phyloP scores from a whole-genome alignment of 1,140 invertebrate species.

The Ridgeia piscesae region DNA sequence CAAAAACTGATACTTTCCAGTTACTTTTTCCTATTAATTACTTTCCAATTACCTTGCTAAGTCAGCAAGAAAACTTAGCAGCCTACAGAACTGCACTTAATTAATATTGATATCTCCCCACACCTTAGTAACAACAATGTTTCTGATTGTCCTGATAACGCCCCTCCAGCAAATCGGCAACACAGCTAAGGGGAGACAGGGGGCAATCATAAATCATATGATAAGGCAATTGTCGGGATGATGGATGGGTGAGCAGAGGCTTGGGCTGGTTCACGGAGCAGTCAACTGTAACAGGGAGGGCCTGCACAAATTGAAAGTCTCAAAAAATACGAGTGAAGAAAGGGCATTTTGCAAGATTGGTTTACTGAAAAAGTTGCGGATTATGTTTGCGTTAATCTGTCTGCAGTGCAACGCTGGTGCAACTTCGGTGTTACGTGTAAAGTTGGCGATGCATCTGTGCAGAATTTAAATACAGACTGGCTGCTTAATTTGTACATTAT shows the following conservation, averaged over 20 bases:
- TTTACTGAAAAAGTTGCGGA: not conserved
- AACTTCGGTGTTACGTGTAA: not conserved
- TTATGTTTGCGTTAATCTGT: not conserved
- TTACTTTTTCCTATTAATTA: not conserved
- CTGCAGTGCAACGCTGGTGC: not conserved
- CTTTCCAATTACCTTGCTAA: not conserved
- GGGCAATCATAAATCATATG: not conserved
- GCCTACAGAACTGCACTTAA: not conserved
- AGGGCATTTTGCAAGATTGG: not conserved
- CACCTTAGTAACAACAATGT: not conserved
- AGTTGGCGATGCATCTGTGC: not conserved
- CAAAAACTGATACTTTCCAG: not conserved
- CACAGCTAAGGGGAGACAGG: not conserved
- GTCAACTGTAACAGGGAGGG: not conserved
- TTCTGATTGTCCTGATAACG: not conserved
- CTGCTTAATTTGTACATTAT: not conserved
- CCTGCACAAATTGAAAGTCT: not conserved
- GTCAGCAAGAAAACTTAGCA: not conserved
- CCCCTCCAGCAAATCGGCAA: not conserved
- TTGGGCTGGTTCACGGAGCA: not conserved
- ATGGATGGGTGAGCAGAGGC: not conserved
- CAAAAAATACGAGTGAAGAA: not conserved
- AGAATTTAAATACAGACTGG: not conserved
- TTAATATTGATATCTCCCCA: not conserved
- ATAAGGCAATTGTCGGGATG: not conserved